These are phyloP conservation scores for Chelidonichthys spinosus DNA, from an alignment of 2,797 vertebrate genomes.

Conservation along the genomic window DNA sequence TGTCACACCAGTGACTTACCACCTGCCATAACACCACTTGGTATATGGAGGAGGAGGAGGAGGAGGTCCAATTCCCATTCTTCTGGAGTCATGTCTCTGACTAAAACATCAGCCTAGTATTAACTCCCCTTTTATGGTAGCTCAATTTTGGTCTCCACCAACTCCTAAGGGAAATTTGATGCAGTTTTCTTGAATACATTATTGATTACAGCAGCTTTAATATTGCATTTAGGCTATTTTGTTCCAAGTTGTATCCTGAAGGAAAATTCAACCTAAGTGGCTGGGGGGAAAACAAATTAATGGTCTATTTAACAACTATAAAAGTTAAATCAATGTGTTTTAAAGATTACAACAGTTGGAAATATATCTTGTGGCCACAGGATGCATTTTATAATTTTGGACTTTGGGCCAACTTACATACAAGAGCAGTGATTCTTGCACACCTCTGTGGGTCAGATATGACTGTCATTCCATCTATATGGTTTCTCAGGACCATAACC, in stretches of 20 bases:
- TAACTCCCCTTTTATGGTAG: neutral
- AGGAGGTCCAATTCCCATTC: neutral
- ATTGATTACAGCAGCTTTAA: constrained; percentile 2
- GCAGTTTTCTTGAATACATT: neutral
- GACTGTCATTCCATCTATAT: too few relatives aligned
- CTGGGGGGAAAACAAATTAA: neutral
- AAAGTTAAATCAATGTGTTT: neutral
- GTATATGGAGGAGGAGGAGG: constrained; percentile 6
- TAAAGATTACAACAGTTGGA: neutral
- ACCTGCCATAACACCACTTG: constrained; percentile 21
- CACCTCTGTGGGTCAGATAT: neutral
- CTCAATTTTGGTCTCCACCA: neutral
- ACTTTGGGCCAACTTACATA: neutral
- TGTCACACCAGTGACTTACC: constrained; percentile 17
- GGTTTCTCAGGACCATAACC: too few relatives aligned
- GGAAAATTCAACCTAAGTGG: constrained; percentile 25
- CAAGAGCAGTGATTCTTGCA: neutral
- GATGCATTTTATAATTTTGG: neutral
- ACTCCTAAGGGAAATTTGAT: neutral
- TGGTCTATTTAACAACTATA: neutral
- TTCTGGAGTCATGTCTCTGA: neutral
- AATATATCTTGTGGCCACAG: neutral
- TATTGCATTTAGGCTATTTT: constrained; percentile 5
- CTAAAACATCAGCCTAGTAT: neutral
- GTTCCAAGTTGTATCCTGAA: constrained; percentile 41